Base-by-base conservation (phyloP, 2,888 invertebrate genomes). In the Pyrocoelia pectoralis region DNA sequence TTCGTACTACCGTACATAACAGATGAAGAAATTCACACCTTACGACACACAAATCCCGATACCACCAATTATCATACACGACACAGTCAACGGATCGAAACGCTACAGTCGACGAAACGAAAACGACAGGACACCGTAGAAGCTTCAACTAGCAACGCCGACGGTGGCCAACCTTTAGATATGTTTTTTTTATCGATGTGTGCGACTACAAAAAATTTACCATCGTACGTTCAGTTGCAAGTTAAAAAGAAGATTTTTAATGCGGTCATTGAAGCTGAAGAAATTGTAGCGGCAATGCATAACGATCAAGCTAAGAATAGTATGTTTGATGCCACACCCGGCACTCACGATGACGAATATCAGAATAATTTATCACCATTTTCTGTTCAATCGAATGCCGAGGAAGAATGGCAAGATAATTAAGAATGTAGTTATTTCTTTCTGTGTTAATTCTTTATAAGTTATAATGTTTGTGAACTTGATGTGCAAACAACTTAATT, bases 141-240 rank as follows among this genome's bases (percentile, higher is more conserved):
- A 19, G 18, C 17, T 15, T 15, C 13, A 10, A 29, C 38, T 3
- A 17, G 49, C 6, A 29, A 52, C 1, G 29, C 59, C 1, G 40
- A 57, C 15, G 12, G 52, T 17, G n/a, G n/a, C n/a, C 58, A 52
- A 13, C 58, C 63, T 13, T 17, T 63, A 12, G 54, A 63, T 33
- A 58, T 55, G 15, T 63, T 63, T 10, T 63, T 63, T 19, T 15
- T 58, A 10, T 58, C 63, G 0, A 63, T 63, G 63, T 63, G 63
- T 13, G 63, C 58, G 38, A 58, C 63, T 0, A 55, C 63, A 4
- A 63, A 63, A 24, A 58, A 58, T 51, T 38, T 63, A 10, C 63
- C 63, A 0, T 12, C 58, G 1, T 48, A 55, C 29, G 38, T 58
- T n/a, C 63, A 63, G 12, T 15, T 63, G 10, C 58, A 55, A 43